Conservation (phyloP, 2,113 vertebrate species). For the Falcunculus frontatus region DNA sequence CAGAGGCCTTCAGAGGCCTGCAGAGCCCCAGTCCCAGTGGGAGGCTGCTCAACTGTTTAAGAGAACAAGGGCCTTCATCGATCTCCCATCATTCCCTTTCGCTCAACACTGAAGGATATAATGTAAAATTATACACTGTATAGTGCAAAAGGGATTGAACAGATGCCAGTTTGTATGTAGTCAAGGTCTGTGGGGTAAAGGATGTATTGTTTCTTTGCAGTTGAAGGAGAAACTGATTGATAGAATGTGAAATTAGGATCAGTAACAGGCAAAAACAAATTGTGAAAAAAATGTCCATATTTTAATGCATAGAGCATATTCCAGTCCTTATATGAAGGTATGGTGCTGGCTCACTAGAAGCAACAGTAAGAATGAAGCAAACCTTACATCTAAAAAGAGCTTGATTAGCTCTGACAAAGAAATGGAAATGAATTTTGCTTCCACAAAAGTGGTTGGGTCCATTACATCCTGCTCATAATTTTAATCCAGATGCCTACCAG, state of each 20-base stretch:
- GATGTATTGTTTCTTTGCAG: not conserved
- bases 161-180: constrained; percentile 4
- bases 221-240: constrained; percentile 13
- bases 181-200: not conserved
- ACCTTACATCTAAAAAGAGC: not conserved
- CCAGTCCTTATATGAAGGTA: not conserved
- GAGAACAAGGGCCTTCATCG: not conserved
- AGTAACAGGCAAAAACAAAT: constrained; percentile 2
- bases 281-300: not conserved
- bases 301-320: not conserved
- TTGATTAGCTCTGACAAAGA: constrained; percentile 25
- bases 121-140: constrained; percentile 30
- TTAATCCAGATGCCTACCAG: constrained; percentile 4
- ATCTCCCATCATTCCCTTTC: not conserved
- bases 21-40: not conserved
- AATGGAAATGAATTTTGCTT: not conserved
- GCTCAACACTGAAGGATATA: not conserved
- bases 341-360: not conserved
- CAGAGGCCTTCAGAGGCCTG: not conserved
- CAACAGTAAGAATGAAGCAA: not conserved
- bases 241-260: constrained; percentile 18
- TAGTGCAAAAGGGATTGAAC: not conserved
- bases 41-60: constrained; percentile 13
- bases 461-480: not conserved
- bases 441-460: not conserved